Evolutionary conservation across 35 echinoderm and acorn worm genomes (phyloP).

Genomic region (Apostichopus parvimensis): DNA sequence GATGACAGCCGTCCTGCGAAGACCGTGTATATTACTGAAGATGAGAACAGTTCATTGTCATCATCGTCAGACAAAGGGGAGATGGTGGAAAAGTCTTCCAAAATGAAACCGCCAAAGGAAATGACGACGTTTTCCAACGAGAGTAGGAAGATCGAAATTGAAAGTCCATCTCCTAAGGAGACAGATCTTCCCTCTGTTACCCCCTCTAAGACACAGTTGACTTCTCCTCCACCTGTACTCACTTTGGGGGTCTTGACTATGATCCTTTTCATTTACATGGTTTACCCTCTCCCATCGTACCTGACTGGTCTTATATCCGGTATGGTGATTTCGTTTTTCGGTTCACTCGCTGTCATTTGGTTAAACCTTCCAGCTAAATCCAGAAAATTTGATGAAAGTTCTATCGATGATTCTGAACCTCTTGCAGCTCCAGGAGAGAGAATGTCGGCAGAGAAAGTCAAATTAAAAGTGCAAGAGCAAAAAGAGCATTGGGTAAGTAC

Average conservation of each 20-base stretch:
- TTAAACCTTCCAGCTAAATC: conserved; percentile 47
- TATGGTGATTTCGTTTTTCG: conserved; percentile 71
- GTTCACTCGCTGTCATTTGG: conserved; percentile 73
- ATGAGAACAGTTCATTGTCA: conserved; percentile 50
- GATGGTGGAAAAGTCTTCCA: neutral
- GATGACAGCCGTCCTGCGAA: neutral
- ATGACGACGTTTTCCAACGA: conserved; percentile 15
- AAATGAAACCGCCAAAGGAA: conserved; percentile 32
- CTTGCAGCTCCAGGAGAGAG: conserved; percentile 65
- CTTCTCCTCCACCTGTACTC: conserved; percentile 26
- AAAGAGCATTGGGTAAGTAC: conserved; percentile 66
- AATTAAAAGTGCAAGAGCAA: conserved; percentile 80
- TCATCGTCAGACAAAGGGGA: conserved; percentile 53
- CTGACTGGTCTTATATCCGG: conserved; percentile 72
- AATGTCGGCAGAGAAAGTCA: conserved; percentile 64
- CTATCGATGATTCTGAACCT: conserved; percentile 44
- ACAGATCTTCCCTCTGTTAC: neutral
- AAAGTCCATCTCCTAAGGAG: neutral
- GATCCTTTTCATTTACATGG: conserved; percentile 64
- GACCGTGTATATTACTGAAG: conserved; percentile 5
- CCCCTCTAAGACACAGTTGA: conserved; percentile 13
- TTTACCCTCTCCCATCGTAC: conserved; percentile 72
- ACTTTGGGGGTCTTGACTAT: conserved; percentile 43
- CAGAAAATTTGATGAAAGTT: conserved; percentile 39
- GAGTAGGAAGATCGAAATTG: neutral